These are phyloP conservation scores for Ia io DNA, from an alignment of 2,113 vertebrate genomes.

Conservation along the genomic window DNA sequence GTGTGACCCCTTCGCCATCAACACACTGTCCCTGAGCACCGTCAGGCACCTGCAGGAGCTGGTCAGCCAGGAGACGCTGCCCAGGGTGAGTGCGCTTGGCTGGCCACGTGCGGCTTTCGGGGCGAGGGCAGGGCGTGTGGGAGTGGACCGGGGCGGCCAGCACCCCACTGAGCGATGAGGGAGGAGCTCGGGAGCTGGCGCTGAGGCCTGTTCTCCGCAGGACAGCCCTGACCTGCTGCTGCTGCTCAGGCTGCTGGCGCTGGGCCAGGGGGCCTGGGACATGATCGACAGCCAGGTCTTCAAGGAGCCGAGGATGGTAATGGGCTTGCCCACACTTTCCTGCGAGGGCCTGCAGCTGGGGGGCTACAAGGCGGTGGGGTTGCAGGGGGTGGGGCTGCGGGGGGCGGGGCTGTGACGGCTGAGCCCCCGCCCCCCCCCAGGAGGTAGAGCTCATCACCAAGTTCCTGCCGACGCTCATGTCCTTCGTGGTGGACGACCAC, in stretches of 20 bases:
- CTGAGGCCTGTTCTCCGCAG: conserved; percentile 71
- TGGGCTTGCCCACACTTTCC: rapidly evolving
- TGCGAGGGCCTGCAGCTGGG: no score
- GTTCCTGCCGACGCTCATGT: conserved; percentile 96
- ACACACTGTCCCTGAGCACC: conserved; percentile 94
- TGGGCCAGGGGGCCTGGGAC: conserved; percentile 98
- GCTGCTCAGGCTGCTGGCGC: conserved; percentile 93
- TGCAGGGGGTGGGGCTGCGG: not conserved
- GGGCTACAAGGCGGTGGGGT: no score
- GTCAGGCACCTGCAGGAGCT: conserved; percentile 96
- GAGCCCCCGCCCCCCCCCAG: conserved; percentile 72
- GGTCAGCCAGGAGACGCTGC: conserved; percentile 94
- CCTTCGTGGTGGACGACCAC: conserved; percentile 96
- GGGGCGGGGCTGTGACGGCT: rapidly evolving
- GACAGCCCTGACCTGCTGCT: conserved; percentile 95
- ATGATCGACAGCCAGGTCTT: conserved; percentile 99
- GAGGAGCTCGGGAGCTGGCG: rapidly evolving
- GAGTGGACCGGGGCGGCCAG: rapidly evolving
- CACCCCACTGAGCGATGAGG: rapidly evolving
- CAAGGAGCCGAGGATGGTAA: conserved; percentile 96
- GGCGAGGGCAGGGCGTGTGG: rapidly evolving
- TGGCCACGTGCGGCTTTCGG: rapidly evolving
- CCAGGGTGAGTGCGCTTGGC: conserved; percentile 86
- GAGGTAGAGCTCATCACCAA: conserved; percentile 93
- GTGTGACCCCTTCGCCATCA: conserved; percentile 97